phyloP scores from a whole-genome alignment of 2,113 vertebrate species.

The Prochilodus magdalenae region DNA sequence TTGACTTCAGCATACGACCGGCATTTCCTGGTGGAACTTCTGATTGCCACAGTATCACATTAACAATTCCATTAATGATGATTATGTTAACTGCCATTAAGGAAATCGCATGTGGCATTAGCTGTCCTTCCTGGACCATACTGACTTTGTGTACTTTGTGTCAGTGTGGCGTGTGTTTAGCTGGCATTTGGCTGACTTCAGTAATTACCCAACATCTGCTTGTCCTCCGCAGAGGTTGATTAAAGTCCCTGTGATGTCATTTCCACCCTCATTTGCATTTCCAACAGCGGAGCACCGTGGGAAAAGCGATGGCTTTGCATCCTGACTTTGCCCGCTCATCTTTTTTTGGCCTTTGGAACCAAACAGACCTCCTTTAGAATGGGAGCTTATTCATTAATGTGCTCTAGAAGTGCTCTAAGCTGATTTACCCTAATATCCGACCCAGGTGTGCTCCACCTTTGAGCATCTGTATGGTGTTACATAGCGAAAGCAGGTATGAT shows the following conservation, averaged over 20 bases:
- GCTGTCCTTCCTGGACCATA: not conserved
- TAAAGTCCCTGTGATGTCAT: conserved; percentile 55
- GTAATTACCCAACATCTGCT: conserved; percentile 53
- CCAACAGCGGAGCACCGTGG: conserved; percentile 43
- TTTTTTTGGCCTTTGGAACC: conserved; percentile 47
- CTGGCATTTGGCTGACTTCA: conserved; percentile 32
- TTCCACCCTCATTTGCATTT: conserved; percentile 60
- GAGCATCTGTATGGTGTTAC: no score
- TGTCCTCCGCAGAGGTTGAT: conserved; percentile 60
- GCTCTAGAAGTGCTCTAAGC: not conserved
- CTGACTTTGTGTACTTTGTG: conserved; percentile 6
- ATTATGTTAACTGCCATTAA: not conserved
- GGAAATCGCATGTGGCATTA: not conserved
- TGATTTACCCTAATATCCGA: no score
- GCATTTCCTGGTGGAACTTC: no score
- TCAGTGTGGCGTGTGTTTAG: conserved; percentile 19
- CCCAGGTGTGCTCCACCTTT: no score
- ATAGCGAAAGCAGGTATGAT: no score
- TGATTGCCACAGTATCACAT: not conserved
- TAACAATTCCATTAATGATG: not conserved
- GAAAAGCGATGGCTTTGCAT: conserved; percentile 41
- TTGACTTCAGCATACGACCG: no score
- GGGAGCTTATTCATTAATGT: not conserved
- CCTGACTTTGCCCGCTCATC: conserved; percentile 47
- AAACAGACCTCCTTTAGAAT: not conserved